These are phyloP conservation scores for Orestias chungarensis DNA, from an alignment of 2,797 vertebrate species.

Conservation along the genomic window DNA sequence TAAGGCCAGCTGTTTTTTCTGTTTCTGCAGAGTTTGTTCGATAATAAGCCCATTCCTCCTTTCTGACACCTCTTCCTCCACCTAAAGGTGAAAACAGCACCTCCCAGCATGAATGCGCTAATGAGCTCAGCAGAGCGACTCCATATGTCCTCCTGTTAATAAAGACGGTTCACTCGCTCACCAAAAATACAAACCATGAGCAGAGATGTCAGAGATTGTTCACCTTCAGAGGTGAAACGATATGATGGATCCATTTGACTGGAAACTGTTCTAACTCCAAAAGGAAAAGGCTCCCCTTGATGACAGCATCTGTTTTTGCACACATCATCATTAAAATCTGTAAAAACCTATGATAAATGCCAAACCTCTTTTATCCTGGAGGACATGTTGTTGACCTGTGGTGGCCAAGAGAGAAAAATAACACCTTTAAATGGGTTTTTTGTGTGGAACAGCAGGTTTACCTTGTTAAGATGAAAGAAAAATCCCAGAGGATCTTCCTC, in stretches of 20 bases:
- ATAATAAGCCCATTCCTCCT: not conserved
- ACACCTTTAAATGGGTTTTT: not conserved
- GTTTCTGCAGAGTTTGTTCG: not conserved
- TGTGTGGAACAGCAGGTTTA: not conserved
- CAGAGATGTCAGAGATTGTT: not conserved
- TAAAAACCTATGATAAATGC: too few species aligned
- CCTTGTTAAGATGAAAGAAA: not conserved
- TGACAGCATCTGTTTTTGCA: not conserved
- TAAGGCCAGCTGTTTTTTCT: not conserved
- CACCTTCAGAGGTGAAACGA: not conserved
- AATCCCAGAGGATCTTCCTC: not conserved
- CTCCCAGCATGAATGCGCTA: not conserved
- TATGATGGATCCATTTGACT: not conserved
- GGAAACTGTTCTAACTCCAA: not conserved
- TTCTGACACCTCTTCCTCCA: not conserved
- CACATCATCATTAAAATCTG: not conserved
- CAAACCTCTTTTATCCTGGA: not conserved
- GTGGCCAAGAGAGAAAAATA: not conserved
- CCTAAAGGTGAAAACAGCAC: conserved; percentile 2
- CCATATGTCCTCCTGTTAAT: not conserved
- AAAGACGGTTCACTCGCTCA: not conserved
- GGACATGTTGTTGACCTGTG: not conserved
- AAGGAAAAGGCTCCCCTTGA: not conserved
- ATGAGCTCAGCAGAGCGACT: not conserved
- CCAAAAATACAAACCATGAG: not conserved